Evolutionary conservation across 1,140 invertebrate genomes (phyloP).

Genomic region (Orius insidiosus): DNA sequence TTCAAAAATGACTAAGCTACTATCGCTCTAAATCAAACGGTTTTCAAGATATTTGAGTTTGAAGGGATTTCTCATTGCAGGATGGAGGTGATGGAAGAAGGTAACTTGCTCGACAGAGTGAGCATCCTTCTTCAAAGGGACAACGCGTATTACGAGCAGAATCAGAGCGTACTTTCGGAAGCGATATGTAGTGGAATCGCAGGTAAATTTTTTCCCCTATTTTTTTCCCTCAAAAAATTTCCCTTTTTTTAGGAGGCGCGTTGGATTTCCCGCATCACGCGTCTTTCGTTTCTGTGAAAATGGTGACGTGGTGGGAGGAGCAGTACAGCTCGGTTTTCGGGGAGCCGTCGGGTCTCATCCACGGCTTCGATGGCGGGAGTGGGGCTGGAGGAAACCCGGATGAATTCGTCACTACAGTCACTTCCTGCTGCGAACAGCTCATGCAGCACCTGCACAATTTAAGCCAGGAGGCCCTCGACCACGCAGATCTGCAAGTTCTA

Average conservation of each 20-base stretch:
- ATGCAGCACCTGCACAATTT: slow-evolving; percentile 57
- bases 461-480: slow-evolving; percentile 61
- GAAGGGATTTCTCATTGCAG: too few species aligned
- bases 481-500: slow-evolving; percentile 47
- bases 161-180: slow-evolving; percentile 57
- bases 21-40: background rate
- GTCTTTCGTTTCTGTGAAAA: slow-evolving; percentile 60
- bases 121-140: slow-evolving; percentile 58
- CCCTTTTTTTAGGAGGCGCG: slow-evolving; percentile 41
- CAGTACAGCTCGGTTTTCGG: slow-evolving; percentile 41
- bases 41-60: background rate
- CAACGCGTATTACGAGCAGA: slow-evolving; percentile 60
- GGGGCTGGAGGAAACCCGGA: slow-evolving; percentile 36
- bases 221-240: too few species aligned
- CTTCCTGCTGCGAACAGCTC: slow-evolving; percentile 48
- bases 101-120: slow-evolving; percentile 64
- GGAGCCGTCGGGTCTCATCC: slow-evolving; percentile 30
- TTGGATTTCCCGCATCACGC: slow-evolving; percentile 61
- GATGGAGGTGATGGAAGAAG: slow-evolving; percentile 72
- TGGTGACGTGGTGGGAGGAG: slow-evolving; percentile 59
- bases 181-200: slow-evolving; percentile 50
- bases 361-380: slow-evolving; percentile 11
- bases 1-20: background rate
- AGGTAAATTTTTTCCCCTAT: too few species aligned
- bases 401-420: slow-evolving; percentile 46